phyloP scores from a whole-genome alignment of 2,113 vertebrate species.

The Hippopotamus amphibius region DNA sequence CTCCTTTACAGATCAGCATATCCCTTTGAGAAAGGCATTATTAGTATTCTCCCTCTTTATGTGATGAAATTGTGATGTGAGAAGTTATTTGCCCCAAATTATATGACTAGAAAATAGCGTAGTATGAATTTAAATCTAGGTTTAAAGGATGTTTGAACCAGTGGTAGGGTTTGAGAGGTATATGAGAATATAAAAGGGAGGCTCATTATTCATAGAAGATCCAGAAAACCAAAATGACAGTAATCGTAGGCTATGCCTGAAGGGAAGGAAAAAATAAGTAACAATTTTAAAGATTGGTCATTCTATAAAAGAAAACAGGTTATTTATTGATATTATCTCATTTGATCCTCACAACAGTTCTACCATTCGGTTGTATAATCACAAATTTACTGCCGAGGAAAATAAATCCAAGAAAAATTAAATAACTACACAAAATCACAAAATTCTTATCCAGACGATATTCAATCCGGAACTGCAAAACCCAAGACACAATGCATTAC shows the following conservation, averaged over 20 bases:
- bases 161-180: not conserved
- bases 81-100: not conserved
- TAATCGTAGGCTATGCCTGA: not conserved
- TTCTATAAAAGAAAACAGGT: not conserved
- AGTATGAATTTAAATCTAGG: not conserved
- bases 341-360: not conserved
- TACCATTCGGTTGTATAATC: not conserved
- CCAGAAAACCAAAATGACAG: not conserved
- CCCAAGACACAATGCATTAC: not conserved
- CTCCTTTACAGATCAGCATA: not conserved
- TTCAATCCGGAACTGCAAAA: not conserved
- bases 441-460: not conserved
- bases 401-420: not conserved
- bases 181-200: not conserved
- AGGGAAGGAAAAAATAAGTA: not conserved
- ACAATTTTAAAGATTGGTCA: not conserved
- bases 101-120: not conserved
- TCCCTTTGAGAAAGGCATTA: not conserved
- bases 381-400: not conserved
- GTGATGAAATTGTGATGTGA: not conserved
- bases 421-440: not conserved
- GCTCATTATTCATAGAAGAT: not conserved
- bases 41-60: not conserved
- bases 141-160: not conserved
- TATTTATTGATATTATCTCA: not conserved